These are phyloP conservation scores for Leucopternis melanops DNA, from an alignment of 2,113 vertebrate genomes.

Conservation along the genomic window DNA sequence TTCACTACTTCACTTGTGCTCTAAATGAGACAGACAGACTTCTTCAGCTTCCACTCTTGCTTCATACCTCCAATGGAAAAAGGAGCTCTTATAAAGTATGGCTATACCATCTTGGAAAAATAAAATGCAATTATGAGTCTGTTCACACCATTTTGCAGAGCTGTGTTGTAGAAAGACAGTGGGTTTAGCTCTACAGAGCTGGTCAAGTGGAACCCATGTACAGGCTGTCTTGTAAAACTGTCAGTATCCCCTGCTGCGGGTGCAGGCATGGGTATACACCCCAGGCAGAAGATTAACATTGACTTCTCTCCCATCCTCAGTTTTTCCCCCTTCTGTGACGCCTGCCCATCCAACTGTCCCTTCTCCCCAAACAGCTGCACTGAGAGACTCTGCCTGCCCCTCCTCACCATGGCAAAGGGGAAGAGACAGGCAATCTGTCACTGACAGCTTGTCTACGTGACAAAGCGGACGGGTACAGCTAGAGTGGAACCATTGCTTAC, in stretches of 20 bases:
- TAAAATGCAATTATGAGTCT: not conserved
- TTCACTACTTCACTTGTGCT: not conserved
- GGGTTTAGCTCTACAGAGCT: not conserved
- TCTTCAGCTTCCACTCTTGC: not conserved
- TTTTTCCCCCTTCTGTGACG: not conserved
- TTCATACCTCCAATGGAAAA: not conserved
- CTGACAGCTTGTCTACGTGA: not conserved
- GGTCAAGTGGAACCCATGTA: not conserved
- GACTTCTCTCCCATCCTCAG: not conserved
- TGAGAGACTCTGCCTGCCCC: not conserved
- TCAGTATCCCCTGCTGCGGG: not conserved
- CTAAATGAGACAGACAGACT: not conserved
- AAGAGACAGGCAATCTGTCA: conserved; percentile 2
- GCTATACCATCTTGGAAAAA: not conserved
- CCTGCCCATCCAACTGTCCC: not conserved
- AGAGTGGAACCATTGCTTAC: not conserved
- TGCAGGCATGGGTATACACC: not conserved
- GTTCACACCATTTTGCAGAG: not conserved
- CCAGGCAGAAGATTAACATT: not conserved
- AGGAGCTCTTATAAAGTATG: not conserved
- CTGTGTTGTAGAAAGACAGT: not conserved
- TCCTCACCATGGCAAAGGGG: not conserved
- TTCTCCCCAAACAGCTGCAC: not conserved
- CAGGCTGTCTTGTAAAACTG: not conserved
- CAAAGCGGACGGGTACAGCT: not conserved